phyloP scores from a whole-genome alignment of 2,113 vertebrate species.

The Hypocryptadius cinnamomeus region DNA sequence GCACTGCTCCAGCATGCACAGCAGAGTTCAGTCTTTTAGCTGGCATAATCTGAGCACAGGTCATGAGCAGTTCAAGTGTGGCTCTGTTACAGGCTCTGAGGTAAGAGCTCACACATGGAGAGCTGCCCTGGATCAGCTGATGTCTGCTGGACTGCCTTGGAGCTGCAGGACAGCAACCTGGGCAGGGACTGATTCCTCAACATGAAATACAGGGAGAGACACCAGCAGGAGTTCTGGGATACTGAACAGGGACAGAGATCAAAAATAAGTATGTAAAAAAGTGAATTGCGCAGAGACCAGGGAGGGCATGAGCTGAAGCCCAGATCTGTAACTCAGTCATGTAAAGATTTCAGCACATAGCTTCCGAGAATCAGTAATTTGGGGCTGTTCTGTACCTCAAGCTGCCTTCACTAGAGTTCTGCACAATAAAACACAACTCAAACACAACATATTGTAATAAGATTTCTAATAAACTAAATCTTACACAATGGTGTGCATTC shows the following conservation, averaged over 20 bases:
- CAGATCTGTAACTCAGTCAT: background rate
- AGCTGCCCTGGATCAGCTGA: background rate
- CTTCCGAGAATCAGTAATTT: background rate
- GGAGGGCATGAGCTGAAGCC: background rate
- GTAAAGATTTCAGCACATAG: background rate
- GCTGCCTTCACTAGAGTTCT: background rate
- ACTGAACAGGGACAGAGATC: background rate
- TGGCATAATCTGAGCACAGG: background rate
- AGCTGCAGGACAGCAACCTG: rapidly evolving
- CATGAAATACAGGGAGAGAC: background rate
- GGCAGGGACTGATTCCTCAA: background rate
- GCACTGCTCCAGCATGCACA: background rate
- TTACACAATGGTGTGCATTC: background rate
- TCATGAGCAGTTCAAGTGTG: background rate
- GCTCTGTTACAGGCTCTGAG: background rate
- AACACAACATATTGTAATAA: background rate
- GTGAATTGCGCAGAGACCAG: background rate
- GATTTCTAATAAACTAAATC: background rate
- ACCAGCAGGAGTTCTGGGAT: background rate
- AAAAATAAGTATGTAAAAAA: background rate
- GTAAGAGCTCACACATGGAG: background rate
- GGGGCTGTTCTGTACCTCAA: background rate
- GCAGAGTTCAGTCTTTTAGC: background rate
- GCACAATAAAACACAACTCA: background rate
- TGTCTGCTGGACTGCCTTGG: background rate